Conservation (phyloP, 2,797 vertebrate species). For the Alcedo atthis region DNA sequence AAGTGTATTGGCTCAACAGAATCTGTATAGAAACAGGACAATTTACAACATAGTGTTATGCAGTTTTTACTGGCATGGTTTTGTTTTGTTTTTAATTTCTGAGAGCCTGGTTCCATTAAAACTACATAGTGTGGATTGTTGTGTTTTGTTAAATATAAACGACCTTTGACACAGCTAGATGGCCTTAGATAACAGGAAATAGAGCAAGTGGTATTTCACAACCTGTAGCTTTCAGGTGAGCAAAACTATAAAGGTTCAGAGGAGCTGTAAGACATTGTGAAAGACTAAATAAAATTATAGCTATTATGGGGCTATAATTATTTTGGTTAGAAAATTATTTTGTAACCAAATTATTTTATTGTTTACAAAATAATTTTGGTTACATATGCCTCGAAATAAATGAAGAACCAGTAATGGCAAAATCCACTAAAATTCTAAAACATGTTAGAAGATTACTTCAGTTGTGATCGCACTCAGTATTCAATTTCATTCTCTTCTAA, state of each 20-base stretch:
- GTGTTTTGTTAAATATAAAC: neutral
- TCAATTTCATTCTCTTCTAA: neutral
- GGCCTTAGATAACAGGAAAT: neutral
- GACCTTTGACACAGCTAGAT: neutral
- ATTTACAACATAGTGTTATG: neutral
- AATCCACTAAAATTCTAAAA: neutral
- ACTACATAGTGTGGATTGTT: neutral
- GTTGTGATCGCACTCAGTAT: neutral
- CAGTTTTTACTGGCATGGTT: neutral
- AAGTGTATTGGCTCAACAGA: neutral
- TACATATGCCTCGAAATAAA: neutral
- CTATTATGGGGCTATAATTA: neutral
- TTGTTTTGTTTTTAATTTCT: neutral
- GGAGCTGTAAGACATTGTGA: neutral
- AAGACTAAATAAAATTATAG: neutral
- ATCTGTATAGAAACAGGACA: neutral
- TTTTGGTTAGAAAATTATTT: too few relatives aligned
- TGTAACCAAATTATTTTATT: too few relatives aligned
- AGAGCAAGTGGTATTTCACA: neutral
- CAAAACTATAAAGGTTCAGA: neutral
- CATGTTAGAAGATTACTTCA: rapidly evolving
- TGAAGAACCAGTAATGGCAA: neutral
- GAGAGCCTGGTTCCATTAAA: neutral
- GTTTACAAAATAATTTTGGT: neutral
- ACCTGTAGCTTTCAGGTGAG: neutral